Evolutionary conservation across 2,888 invertebrate genomes (phyloP), one percentile per base, ranked within the genome.

Genomic region (Myopa tessellatipennis): DNA sequence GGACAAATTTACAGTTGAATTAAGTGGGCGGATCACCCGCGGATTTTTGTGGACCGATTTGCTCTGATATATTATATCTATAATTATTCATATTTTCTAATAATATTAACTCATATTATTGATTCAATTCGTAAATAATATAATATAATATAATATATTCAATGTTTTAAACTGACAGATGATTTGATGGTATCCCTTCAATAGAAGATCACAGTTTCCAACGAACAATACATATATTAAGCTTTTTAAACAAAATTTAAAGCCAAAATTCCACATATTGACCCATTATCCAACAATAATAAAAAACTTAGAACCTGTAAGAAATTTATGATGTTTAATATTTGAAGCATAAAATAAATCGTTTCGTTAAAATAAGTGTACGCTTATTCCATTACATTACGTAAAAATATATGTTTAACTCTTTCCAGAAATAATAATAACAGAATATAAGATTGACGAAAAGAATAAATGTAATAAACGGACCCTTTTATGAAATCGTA

Each of bases 31-130:
- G 26, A 26, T 26, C 1, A 26, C 2, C 26, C 26, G 26, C 2
- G 26, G 26, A 1, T 26, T 26, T 26, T 26, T 26, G 26, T 26
- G 26, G 26, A 26, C 26, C 26, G 26, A 26, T 26, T 26, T 26
- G 26, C 26, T 26, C 1, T 26, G 26, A 26, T 26, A 26, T 26
- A 26, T 26, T 26, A 26, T 26, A 26, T 26, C 26, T n/a, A n/a
- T n/a, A n/a, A n/a, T n/a, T n/a, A n/a, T n/a, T n/a, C n/a, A n/a
- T n/a, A n/a, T n/a, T 26, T 77, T 12, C 55, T 72, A 58, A 73
- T 72, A 58, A 73, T 34, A 14, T 58, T 73, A 74, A 26, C 68
- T 52, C 74, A 78, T 58, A 65, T 78, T 34, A 63, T 72, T 72
- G 38, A 38, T 72, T 60, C 58, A 72, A 61, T 38, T 16, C n/a